phyloP scores from a whole-genome alignment of 2,113 vertebrate species.

The Ondatra zibethicus region DNA sequence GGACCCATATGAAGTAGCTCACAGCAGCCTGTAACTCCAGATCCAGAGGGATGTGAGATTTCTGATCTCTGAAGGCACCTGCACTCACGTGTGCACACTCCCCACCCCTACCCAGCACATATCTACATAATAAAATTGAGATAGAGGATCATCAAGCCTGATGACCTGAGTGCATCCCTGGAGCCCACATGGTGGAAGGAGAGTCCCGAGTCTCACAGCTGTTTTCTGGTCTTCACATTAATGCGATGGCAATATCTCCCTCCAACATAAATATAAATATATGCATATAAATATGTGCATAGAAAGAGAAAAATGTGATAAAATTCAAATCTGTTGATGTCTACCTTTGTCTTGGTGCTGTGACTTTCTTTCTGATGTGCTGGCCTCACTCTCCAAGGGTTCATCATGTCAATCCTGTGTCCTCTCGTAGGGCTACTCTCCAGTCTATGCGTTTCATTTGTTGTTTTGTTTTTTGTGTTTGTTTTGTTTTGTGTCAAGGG shows the following conservation, averaged over 20 bases:
- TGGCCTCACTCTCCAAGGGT: not conserved
- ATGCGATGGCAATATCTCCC: not conserved
- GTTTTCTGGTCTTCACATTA: not conserved
- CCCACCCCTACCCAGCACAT: not conserved
- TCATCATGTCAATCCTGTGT: not conserved
- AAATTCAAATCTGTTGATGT: not conserved
- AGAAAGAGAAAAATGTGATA: not conserved
- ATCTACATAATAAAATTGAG: not conserved
- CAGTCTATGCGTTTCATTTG: not conserved
- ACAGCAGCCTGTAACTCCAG: not conserved
- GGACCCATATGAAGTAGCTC: not conserved
- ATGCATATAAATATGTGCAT: not conserved
- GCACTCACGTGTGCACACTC: not conserved
- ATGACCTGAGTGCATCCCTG: not conserved
- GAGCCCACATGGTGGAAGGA: not conserved
- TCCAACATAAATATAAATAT: not conserved
- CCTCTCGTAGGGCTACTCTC: not conserved
- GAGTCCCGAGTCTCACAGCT: not conserved
- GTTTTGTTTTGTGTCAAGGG: not conserved
- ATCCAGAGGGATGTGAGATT: not conserved
- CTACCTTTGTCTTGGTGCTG: not conserved
- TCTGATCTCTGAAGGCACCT: not conserved
- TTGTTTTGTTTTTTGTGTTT: no score
- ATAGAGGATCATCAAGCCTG: not conserved
- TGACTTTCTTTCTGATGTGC: not conserved